A percentile compares a stretch with the other conserved stretches of the same genome.
Evolutionary conservation across 2,888 invertebrate genomes (phyloP).

Genomic region (Merodon equestris): DNA sequence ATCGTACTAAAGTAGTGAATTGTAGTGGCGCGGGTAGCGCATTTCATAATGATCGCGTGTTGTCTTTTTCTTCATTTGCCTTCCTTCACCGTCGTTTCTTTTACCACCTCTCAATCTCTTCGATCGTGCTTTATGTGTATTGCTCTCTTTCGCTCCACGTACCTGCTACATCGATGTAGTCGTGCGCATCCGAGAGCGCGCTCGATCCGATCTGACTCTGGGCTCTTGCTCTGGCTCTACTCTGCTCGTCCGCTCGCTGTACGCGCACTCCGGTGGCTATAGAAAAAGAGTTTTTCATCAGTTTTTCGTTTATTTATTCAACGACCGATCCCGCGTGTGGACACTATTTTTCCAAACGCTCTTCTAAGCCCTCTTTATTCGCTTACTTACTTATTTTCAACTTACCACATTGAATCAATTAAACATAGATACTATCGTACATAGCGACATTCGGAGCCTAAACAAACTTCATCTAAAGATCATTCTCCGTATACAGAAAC

Average conservation of each 20-base stretch:
- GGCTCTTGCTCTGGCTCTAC: not conserved
- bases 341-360: conserved; percentile 75
- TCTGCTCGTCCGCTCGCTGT: too few species aligned
- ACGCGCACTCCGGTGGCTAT: conserved; percentile 30
- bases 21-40: conserved; percentile 4
- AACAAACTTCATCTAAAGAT: too few species aligned
- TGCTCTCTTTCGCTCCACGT: conserved; percentile 58
- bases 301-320: conserved; percentile 78
- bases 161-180: conserved; percentile 50
- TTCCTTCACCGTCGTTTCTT: too few species aligned
- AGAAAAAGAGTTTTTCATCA: conserved; percentile 69
- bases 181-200: conserved; percentile 65
- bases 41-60: not conserved
- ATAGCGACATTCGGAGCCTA: too few species aligned
- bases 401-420: conserved; percentile 51
- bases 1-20: conserved; percentile 9
- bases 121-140: conserved; percentile 49
- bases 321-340: conserved; percentile 78
- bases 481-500: too few species aligned
- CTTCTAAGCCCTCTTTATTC: conserved; percentile 51
- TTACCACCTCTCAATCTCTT: conserved; percentile 3
- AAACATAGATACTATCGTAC: not conserved
- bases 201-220: conserved; percentile 50
- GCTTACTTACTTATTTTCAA: not conserved
- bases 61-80: not conserved